Evolutionary conservation across 2,113 vertebrate genomes (phyloP).

Genomic region (Brachionichthys hirsutus): DNA sequence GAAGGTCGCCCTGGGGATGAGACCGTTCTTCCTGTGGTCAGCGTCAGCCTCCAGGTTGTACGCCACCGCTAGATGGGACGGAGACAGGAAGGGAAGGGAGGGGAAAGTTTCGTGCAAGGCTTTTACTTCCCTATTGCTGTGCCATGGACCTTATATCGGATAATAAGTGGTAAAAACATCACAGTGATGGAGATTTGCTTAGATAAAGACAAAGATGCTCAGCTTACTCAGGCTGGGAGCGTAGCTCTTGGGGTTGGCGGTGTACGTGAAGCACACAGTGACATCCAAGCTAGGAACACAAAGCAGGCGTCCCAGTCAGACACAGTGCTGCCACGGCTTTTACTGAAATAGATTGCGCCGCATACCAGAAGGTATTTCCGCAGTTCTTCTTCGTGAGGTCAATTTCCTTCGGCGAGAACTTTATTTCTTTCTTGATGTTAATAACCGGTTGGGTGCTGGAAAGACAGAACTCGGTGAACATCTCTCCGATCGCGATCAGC

Average conservation of each 20-base stretch:
- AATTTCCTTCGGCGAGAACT: constrained; percentile 75
- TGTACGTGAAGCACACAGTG: constrained; percentile 86
- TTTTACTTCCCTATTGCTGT: not conserved
- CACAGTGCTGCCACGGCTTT: not conserved
- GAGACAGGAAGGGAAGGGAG: not conserved
- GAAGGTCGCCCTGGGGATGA: constrained; percentile 81
- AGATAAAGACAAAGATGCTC: not conserved
- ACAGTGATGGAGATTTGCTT: not conserved
- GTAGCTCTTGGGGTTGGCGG: constrained; percentile 80
- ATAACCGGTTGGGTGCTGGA: constrained; percentile 88
- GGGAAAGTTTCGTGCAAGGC: not conserved
- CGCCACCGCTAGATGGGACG: constrained; percentile 70
- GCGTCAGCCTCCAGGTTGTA: constrained; percentile 84
- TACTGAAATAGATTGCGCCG: not conserved
- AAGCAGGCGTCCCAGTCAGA: constrained; percentile 10
- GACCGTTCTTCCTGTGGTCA: constrained; percentile 70
- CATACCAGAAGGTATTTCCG: constrained; percentile 82
- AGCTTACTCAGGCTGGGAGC: constrained; percentile 86
- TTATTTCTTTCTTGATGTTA: constrained; percentile 83
- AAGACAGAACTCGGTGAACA: constrained; percentile 12
- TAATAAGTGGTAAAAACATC: not conserved
- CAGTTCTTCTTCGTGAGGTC: constrained; percentile 73
- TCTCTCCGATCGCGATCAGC: not conserved
- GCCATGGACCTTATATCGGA: not conserved
- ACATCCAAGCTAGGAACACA: constrained; percentile 82